Evolutionary conservation across 2,888 invertebrate species (phyloP).

Genomic region (Diarsia brunnea): DNA sequence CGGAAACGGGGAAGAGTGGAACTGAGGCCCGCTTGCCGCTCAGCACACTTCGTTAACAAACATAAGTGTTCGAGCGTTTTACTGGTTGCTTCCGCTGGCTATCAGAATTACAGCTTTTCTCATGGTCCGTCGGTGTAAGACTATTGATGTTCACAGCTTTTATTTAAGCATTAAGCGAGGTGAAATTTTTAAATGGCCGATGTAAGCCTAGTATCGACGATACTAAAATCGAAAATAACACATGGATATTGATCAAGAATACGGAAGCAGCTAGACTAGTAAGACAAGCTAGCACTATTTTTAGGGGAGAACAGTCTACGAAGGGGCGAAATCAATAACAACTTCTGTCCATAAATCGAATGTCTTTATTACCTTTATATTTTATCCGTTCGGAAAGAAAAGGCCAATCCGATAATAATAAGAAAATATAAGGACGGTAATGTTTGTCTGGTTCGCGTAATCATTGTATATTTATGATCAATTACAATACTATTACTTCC

Average conservation of each 20-base stretch:
- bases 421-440: conserved; percentile 32
- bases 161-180: conserved; percentile 16
- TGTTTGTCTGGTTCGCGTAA: conserved; percentile 26
- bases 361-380: conserved; percentile 53
- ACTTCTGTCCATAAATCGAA: conserved; percentile 44
- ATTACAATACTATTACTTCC: conserved; percentile 39
- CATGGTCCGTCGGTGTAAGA: conserved; percentile 23
- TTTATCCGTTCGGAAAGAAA: conserved; percentile 24
- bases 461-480: conserved; percentile 49
- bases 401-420: conserved; percentile 31
- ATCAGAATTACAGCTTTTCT: neutral
- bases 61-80: conserved; percentile 30
- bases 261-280: conserved; percentile 14
- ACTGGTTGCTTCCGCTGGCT: neutral
- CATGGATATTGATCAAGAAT: conserved; percentile 39
- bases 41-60: conserved; percentile 35
- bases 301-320: conserved; percentile 18
- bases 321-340: conserved; percentile 44
- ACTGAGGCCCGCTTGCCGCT: conserved; percentile 26
- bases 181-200: conserved; percentile 5
- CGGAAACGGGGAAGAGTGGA: conserved; percentile 23
- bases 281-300: conserved; percentile 11
- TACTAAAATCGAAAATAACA: conserved; percentile 23
- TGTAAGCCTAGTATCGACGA: neutral
- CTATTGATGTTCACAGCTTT: conserved; percentile 3